These are phyloP conservation scores for Enteromius trimaculatus DNA, from an alignment of 2,797 vertebrate genomes.

Conservation along the genomic window DNA sequence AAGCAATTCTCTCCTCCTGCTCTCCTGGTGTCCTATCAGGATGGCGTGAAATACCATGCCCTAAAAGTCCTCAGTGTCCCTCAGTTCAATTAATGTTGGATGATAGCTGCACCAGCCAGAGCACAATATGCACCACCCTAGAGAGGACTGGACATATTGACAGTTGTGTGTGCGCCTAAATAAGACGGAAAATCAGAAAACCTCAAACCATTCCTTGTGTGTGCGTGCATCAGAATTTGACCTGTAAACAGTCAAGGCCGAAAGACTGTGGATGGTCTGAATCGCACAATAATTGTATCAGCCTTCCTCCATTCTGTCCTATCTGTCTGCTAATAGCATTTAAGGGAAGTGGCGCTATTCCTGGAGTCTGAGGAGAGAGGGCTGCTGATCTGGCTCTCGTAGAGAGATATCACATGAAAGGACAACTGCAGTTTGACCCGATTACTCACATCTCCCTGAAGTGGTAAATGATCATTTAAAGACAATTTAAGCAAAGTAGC, in stretches of 20 bases:
- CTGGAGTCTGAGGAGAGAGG: constrained; percentile 16
- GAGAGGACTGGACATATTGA: not conserved
- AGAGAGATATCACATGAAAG: constrained; percentile 43
- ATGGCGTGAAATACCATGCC: constrained; percentile 16
- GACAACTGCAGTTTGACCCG: constrained; percentile 43
- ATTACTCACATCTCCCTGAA: constrained; percentile 23
- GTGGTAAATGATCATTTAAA: not conserved
- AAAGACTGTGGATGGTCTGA: constrained; percentile 20
- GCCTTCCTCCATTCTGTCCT: constrained; percentile 19
- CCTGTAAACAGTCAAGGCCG: constrained; percentile 31
- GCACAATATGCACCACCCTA: not conserved
- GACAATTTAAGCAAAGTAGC: constrained; percentile 7
- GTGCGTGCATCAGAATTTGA: constrained; percentile 15
- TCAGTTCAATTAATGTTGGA: constrained; percentile 37
- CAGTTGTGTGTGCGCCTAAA: constrained; percentile 10
- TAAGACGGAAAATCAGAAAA: not conserved
- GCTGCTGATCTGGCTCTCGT: constrained; percentile 28
- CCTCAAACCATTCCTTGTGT: constrained; percentile 11
- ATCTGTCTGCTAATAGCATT: constrained; percentile 46
- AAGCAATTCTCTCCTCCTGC: constrained; percentile 22
- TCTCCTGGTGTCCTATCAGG: constrained; percentile 36
- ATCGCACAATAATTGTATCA: constrained; percentile 50
- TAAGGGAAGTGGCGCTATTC: constrained; percentile 34
- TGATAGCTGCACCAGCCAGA: not conserved
- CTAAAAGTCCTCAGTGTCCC: constrained; percentile 25